Conservation (phyloP, 2,113 vertebrate species). For the Heloderma charlesbogerti region DNA sequence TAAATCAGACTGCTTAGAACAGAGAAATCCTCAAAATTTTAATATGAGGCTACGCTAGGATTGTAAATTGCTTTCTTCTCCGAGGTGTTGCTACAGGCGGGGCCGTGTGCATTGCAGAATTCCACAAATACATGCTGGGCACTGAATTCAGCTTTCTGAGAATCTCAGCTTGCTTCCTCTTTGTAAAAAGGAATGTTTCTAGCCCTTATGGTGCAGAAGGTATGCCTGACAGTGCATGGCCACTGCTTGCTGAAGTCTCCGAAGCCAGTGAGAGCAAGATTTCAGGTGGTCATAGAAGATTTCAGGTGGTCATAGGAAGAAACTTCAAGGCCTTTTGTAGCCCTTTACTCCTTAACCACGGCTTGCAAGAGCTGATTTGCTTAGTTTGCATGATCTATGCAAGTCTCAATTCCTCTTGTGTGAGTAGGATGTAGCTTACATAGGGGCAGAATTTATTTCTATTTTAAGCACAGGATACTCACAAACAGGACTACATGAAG, state of each 20-base stretch:
- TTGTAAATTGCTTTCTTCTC: background rate
- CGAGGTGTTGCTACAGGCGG: background rate
- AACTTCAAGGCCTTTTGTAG: background rate
- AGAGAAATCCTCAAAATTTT: fast-evolving
- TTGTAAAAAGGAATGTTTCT: background rate
- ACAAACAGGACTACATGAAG: background rate
- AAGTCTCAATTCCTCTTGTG: too few relatives aligned
- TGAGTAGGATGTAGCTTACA: background rate
- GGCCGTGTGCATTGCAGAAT: background rate
- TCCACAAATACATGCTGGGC: background rate
- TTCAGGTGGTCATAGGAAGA: background rate
- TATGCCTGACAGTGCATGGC: background rate
- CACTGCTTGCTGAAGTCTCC: background rate
- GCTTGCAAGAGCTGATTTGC: background rate
- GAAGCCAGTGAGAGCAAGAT: background rate
- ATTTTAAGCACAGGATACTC: background rate
- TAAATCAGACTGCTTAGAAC: background rate
- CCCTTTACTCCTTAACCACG: background rate
- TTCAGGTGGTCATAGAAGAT: background rate
- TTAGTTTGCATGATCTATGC: background rate
- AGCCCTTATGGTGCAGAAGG: background rate
- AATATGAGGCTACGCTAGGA: fast-evolving
- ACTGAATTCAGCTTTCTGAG: background rate
- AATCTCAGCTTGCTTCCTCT: background rate
- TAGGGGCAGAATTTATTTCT: background rate